Evolutionary conservation across 2,113 vertebrate species (phyloP), one percentile per base, ranked within the genome.

Genomic region (Siniperca knerii): DNA sequence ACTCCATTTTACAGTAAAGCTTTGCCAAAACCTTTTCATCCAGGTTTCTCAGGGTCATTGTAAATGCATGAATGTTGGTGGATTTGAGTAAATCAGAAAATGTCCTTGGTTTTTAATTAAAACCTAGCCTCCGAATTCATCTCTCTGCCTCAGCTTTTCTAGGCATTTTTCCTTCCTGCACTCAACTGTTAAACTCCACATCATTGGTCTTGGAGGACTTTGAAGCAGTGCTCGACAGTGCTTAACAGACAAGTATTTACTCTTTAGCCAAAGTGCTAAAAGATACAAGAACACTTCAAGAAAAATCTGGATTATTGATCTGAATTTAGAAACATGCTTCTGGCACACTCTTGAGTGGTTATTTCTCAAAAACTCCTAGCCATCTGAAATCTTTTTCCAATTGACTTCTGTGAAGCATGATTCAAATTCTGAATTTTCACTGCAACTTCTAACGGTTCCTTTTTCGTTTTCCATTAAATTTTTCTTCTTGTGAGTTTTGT

Each of bases 381-480:
- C 42, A 42, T 83, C 46, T 84, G 29, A 85, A 69, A 48, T 79
- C n/a, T 21, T 79, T 52, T 52, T 71, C 7, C 29, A 77, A 16
- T 50, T 70, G 62, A 65, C 48, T 52, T 79, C 71, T 69, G n/a
- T 62, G 12, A 61, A 10, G 50, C 61, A 76, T 33, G 10, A 40
- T 35, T 73, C 25, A 33, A 40, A 48, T 57, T 77, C 55, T 60
- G 21, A 44, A 60, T 66, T 35, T 40, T 77, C 6, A 44, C 16
- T 64, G 1, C 16, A 55, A 33, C 48, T 52, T 75, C 40, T 54
- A 23, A 57, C 25, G 69, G 16, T 35, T 62, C 5, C 9, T 55
- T 62, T 58, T 20, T 61, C 37, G 6, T 61, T 42, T 66, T 80
- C 23, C 21, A 62, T 29, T 76, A 35, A 3, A 33, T 66, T 13